phyloP scores from a whole-genome alignment of 2,888 invertebrate genomes.

The Amphimallon solstitiale region DNA sequence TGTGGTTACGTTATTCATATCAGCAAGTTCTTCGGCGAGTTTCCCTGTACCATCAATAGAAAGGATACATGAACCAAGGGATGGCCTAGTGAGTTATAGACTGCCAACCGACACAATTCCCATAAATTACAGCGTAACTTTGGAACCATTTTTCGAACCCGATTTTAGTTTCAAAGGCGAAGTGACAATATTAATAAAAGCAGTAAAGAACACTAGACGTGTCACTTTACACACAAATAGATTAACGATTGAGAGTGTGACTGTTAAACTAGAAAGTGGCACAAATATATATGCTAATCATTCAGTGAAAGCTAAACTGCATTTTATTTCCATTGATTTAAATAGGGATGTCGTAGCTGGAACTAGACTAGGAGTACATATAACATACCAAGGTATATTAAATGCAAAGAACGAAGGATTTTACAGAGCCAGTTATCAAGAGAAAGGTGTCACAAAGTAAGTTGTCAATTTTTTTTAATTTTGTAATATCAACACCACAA shows the following conservation, averaged over 20 bases:
- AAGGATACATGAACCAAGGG: background rate
- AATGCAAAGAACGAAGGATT: conserved; percentile 24
- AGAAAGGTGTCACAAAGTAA: conserved; percentile 29
- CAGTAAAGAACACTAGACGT: conserved; percentile 29
- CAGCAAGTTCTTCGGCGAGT: background rate
- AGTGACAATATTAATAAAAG: conserved; percentile 35
- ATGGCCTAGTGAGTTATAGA: conserved; percentile 12
- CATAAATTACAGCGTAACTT: conserved; percentile 39
- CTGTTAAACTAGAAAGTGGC: background rate
- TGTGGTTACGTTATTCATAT: background rate
- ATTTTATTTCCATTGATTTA: conserved; percentile 25
- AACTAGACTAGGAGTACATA: background rate
- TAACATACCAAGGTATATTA: conserved; percentile 16
- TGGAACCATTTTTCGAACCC: conserved; percentile 39
- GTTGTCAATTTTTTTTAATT: too few relatives aligned
- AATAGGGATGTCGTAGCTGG: background rate
- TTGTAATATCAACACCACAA: too few relatives aligned
- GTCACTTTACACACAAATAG: conserved; percentile 39
- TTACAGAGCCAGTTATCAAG: conserved; percentile 33
- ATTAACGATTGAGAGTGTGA: background rate
- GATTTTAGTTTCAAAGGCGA: conserved; percentile 40
- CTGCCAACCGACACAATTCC: conserved; percentile 43
- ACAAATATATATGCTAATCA: background rate
- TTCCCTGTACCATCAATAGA: conserved; percentile 11
- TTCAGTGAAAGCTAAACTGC: background rate